Evolutionary conservation across 2,888 invertebrate species (phyloP).

Genomic region (Podabrus alpinus): DNA sequence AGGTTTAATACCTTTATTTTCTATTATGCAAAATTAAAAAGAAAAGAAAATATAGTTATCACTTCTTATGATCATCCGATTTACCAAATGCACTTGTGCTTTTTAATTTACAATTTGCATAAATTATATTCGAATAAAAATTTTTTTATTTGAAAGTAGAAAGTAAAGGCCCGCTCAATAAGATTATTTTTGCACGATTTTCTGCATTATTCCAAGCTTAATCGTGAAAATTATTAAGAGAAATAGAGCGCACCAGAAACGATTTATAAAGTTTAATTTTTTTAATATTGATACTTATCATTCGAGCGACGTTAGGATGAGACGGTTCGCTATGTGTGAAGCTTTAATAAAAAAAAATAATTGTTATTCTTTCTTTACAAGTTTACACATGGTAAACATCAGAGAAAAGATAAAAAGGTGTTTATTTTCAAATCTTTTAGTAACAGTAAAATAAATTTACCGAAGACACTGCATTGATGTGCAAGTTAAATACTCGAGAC

Average conservation of each 20-base stretch:
- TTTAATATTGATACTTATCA: neutral
- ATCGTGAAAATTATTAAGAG: neutral
- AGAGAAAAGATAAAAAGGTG: constrained; percentile 10
- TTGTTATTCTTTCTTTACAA: neutral
- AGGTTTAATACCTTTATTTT: too few species aligned
- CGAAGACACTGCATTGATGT: neutral
- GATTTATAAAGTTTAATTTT: neutral
- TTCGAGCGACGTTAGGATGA: neutral
- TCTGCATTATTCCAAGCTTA: neutral
- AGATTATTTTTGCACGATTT: constrained; percentile 12
- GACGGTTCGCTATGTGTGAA: neutral
- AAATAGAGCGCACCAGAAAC: neutral
- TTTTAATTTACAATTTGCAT: neutral
- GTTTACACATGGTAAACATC: neutral
- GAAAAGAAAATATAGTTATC: too few species aligned
- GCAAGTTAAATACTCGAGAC: neutral
- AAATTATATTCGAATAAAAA: neutral
- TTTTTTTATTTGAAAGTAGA: constrained; percentile 11
- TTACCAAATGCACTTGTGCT: neutral
- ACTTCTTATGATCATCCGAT: neutral
- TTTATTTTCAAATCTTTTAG: constrained; percentile 2
- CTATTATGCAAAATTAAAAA: too few species aligned
- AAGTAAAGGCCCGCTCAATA: constrained; percentile 13
- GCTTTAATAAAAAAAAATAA: neutral
- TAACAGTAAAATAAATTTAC: neutral